These are phyloP conservation scores for Cephalopholis sonnerati DNA, from an alignment of 2,113 vertebrate species.

Conservation along the genomic window DNA sequence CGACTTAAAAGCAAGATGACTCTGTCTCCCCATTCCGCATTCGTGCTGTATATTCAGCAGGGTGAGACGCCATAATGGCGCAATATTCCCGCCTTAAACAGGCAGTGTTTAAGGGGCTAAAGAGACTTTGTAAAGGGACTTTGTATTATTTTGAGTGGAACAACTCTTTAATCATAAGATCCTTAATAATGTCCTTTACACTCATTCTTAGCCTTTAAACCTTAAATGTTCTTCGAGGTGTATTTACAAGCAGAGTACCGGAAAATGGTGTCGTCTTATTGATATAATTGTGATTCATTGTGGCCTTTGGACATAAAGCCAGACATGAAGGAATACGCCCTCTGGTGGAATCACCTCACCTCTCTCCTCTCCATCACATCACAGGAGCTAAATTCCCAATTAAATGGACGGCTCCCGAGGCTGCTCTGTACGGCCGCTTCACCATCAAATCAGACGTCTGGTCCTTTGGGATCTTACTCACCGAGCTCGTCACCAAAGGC, in stretches of 20 bases:
- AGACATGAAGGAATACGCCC: constrained; percentile 24
- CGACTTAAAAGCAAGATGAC: no score
- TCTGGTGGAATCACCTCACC: constrained; percentile 50
- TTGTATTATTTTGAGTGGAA: neutral
- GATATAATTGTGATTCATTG: constrained; percentile 25
- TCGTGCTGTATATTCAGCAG: no score
- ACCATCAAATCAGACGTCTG: constrained; percentile 98
- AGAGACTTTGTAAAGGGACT: no score
- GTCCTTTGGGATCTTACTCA: constrained; percentile 96
- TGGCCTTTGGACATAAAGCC: neutral
- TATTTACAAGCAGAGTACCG: neutral
- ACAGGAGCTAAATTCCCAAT: constrained; percentile 97
- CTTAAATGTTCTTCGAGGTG: neutral
- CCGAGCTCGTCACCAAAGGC: constrained; percentile 95
- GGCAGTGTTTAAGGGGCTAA: no score
- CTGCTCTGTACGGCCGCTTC: constrained; percentile 94
- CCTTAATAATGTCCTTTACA: neutral
- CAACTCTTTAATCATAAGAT: neutral
- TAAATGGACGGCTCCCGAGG: constrained; percentile 97
- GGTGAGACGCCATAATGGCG: no score
- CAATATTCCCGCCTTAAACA: no score
- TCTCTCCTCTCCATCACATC: neutral
- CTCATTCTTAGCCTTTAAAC: neutral
- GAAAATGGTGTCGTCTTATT: constrained; percentile 6
- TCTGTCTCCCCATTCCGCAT: no score